Conservation (phyloP, 1,140 invertebrate genomes). For the Bombus ignitus region DNA sequence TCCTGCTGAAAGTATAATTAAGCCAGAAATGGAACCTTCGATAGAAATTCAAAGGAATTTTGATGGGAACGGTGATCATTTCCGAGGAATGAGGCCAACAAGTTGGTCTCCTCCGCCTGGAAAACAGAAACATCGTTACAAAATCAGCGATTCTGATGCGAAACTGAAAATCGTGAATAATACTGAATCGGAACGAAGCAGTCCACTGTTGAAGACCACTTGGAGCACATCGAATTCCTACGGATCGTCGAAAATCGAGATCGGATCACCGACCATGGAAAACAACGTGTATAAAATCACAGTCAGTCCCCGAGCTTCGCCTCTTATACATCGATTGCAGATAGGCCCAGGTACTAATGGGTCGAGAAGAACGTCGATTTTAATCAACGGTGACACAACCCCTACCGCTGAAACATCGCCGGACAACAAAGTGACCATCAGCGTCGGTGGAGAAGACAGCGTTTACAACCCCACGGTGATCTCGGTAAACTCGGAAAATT, state of each 20-base stretch:
- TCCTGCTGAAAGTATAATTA: slow-evolving; percentile 1
- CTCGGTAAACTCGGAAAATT: slow-evolving; percentile 75
- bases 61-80: slow-evolving; percentile 68
- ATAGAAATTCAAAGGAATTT: slow-evolving; percentile 59
- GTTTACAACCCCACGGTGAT: slow-evolving; percentile 81
- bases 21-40: slow-evolving; percentile 18
- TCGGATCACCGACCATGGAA: slow-evolving; percentile 61
- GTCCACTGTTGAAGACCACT: slow-evolving; percentile 36
- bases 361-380: slow-evolving; percentile 87
- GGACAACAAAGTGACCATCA: slow-evolving; percentile 81
- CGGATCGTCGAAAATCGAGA: slow-evolving; percentile 74
- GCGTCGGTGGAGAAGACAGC: slow-evolving; percentile 79
- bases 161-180: background rate
- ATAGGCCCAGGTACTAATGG: slow-evolving; percentile 80
- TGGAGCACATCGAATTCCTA: slow-evolving; percentile 67
- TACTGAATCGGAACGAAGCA: slow-evolving; percentile 19
- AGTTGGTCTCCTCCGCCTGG: slow-evolving; percentile 79
- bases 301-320: slow-evolving; percentile 76
- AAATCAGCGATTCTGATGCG: background rate
- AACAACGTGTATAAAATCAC: slow-evolving; percentile 81
- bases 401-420: slow-evolving; percentile 84
- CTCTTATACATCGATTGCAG: slow-evolving; percentile 84
- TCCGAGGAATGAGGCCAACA: slow-evolving; percentile 76
- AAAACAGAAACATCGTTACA: slow-evolving; percentile 67
- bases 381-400: slow-evolving; percentile 89